These are phyloP conservation scores for Trematomus bernacchii DNA, from an alignment of 2,797 vertebrate species.

Conservation along the genomic window DNA sequence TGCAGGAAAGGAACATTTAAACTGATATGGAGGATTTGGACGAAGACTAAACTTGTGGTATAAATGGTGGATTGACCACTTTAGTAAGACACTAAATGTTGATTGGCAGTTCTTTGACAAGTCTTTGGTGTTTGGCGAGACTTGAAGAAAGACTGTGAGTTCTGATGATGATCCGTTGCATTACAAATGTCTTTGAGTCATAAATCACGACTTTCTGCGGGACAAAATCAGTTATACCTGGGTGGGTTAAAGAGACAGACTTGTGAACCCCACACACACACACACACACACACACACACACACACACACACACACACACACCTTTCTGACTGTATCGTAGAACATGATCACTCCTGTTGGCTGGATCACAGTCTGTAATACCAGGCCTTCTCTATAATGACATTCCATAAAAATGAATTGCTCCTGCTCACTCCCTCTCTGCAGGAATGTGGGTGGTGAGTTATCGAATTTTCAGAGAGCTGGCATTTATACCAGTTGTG, in stretches of 20 bases:
- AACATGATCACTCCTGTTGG: constrained; percentile 41
- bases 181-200: no score
- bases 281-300: no score
- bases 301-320: background rate
- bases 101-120: background rate
- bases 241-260: background rate
- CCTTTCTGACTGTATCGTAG: background rate
- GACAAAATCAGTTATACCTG: no score
- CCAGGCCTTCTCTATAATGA: constrained; percentile 28
- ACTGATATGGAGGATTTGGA: background rate
- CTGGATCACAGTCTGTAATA: constrained; percentile 23
- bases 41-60: background rate
- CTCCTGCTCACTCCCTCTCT: constrained; percentile 25
- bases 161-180: background rate
- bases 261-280: background rate
- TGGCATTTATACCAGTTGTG: constrained; percentile 31
- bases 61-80: no score
- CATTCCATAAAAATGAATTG: constrained; percentile 65
- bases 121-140: background rate
- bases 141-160: no score
- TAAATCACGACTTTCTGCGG: no score
- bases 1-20: no score
- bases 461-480: constrained; percentile 40
- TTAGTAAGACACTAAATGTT: background rate
- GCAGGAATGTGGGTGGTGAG: constrained; percentile 61